Evolutionary conservation across 2,113 vertebrate species (phyloP).

Genomic region (Odocoileus virginianus): DNA sequence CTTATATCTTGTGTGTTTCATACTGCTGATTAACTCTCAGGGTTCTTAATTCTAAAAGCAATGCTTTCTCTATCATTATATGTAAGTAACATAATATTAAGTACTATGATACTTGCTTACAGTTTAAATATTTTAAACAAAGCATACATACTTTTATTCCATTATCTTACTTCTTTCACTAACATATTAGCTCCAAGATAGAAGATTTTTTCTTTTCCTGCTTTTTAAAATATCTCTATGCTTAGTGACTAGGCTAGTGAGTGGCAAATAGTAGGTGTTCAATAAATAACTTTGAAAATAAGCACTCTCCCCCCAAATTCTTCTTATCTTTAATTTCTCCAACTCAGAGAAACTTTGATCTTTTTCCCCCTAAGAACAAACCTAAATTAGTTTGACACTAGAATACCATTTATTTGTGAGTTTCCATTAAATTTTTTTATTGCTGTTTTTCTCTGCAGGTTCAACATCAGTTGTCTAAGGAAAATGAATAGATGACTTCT

Average conservation of each 20-base stretch:
- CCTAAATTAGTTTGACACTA: not conserved
- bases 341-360: not conserved
- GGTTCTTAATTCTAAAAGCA: not conserved
- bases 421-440: not conserved
- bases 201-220: not conserved
- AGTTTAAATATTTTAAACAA: not conserved
- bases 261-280: not conserved
- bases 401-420: not conserved
- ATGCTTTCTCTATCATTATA: not conserved
- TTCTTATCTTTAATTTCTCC: not conserved
- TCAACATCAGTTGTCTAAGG: not conserved
- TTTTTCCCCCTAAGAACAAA: not conserved
- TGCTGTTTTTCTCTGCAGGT: not conserved
- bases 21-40: not conserved
- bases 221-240: not conserved
- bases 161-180: not conserved
- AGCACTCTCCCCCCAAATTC: not conserved
- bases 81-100: not conserved
- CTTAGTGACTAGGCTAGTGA: not conserved
- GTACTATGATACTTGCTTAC: not conserved
- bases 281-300: not conserved
- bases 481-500: not conserved
- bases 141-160: not conserved
- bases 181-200: not conserved
- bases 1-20: not conserved